phyloP scores from a whole-genome alignment of 2,113 vertebrate species.

The Candoia aspera region DNA sequence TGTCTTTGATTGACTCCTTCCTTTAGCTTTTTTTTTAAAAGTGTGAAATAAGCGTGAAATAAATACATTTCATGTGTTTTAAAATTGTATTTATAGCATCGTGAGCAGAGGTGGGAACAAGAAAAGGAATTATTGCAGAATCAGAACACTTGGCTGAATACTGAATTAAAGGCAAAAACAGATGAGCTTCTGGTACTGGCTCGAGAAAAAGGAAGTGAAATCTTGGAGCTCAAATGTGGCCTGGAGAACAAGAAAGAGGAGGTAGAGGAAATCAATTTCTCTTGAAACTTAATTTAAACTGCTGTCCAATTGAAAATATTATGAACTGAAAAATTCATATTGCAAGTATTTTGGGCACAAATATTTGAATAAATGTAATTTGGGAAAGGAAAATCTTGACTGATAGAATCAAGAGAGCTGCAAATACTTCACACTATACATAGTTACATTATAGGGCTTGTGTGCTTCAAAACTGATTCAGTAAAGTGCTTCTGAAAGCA shows the following conservation, averaged over 20 bases:
- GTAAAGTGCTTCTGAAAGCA: too few relatives aligned
- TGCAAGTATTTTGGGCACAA: too few relatives aligned
- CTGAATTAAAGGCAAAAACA: constrained; percentile 90
- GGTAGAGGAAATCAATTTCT: constrained; percentile 65
- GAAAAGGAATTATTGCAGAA: constrained; percentile 89
- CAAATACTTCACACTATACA: too few relatives aligned
- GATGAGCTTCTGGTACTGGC: constrained; percentile 89
- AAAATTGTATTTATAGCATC: constrained; percentile 76
- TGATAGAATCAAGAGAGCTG: background rate
- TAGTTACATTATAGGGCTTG: too few relatives aligned
- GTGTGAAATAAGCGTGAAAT: background rate
- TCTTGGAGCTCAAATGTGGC: constrained; percentile 89
- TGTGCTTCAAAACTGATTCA: too few relatives aligned
- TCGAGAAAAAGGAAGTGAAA: constrained; percentile 90
- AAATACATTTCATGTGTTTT: background rate
- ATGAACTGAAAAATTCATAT: background rate
- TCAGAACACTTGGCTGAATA: constrained; percentile 89
- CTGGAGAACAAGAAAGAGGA: constrained; percentile 94
- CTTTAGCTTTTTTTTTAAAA: background rate
- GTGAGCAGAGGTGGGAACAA: constrained; percentile 93
- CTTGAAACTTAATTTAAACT: background rate
- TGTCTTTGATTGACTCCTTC: background rate
- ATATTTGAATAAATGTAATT: background rate
- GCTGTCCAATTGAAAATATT: background rate
- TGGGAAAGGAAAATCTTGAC: background rate